Conservation (phyloP, 2,888 invertebrate genomes). For the Oscheius myriophilus region DNA sequence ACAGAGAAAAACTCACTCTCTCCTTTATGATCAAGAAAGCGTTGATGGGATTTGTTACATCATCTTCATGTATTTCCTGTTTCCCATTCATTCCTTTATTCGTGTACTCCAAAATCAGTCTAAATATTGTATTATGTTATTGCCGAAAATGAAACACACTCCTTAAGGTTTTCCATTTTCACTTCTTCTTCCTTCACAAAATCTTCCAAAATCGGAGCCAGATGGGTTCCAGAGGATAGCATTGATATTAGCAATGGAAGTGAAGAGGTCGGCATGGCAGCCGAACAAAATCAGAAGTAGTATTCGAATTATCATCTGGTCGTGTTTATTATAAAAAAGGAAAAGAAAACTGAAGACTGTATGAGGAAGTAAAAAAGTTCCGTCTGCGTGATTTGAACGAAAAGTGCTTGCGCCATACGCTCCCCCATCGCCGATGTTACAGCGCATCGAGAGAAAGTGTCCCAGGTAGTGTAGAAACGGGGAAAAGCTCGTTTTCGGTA, state of each 20-base stretch:
- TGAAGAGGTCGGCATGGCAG: constrained; percentile 72
- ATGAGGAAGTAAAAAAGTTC: no score
- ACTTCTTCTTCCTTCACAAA: constrained; percentile 72
- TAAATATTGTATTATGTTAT: not conserved
- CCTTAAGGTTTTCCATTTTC: constrained; percentile 66
- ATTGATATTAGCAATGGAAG: constrained; percentile 73
- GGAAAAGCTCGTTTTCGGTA: constrained; percentile 8
- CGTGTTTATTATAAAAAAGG: no score
- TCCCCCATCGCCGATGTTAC: constrained; percentile 9
- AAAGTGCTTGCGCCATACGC: constrained; percentile 3
- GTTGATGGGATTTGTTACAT: constrained; percentile 73
- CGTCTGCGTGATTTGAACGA: no score
- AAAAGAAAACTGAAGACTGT: no score
- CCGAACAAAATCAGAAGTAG: not conserved
- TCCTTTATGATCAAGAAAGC: constrained; percentile 74
- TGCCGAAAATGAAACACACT: constrained; percentile 28
- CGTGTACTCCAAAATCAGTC: constrained; percentile 18
- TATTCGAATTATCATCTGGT: constrained; percentile 16
- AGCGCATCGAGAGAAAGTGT: constrained; percentile 12
- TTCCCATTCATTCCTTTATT: constrained; percentile 60
- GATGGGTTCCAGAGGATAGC: constrained; percentile 71
- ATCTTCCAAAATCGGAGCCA: constrained; percentile 71
- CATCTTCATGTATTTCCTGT: constrained; percentile 54
- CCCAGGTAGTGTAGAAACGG: constrained; percentile 3
- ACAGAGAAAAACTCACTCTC: constrained; percentile 72